These are phyloP conservation scores for Oligia fasciuncula DNA, from an alignment of 2,888 invertebrate species.

Conservation along the genomic window DNA sequence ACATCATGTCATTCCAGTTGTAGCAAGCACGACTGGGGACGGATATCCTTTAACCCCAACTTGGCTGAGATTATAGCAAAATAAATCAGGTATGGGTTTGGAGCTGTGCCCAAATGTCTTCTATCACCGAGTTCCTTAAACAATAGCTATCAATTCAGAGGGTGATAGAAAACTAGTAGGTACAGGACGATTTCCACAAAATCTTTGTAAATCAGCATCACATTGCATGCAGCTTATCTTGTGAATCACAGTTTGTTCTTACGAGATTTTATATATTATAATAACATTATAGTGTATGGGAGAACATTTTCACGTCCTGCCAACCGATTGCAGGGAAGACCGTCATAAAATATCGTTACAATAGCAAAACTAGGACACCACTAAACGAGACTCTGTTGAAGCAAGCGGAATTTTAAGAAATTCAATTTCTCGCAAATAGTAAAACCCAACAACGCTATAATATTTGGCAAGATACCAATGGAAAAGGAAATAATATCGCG, in stretches of 20 bases:
- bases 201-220: neutral
- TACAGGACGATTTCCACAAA: neutral
- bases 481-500: slow-evolving; percentile 59
- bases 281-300: neutral
- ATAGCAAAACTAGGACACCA: slow-evolving; percentile 57
- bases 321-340: slow-evolving; percentile 30
- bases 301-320: slow-evolving; percentile 22
- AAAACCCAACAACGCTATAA: slow-evolving; percentile 54
- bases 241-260: neutral
- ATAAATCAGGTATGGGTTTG: slow-evolving; percentile 50
- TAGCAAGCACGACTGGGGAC: slow-evolving; percentile 25
- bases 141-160: slow-evolving; percentile 24
- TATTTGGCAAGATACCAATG: slow-evolving; percentile 68
- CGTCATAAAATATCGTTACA: slow-evolving; percentile 38
- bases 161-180: neutral
- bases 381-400: slow-evolving; percentile 55
- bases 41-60: slow-evolving; percentile 45
- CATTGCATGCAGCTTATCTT: neutral
- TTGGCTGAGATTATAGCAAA: slow-evolving; percentile 30
- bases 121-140: slow-evolving; percentile 27
- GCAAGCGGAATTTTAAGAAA: slow-evolving; percentile 59
- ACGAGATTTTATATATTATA: neutral
- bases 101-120: slow-evolving; percentile 44
- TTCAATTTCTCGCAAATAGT: slow-evolving; percentile 60
- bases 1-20: slow-evolving; percentile 21